These are phyloP conservation scores for Piezodorus guildinii DNA, from an alignment of 1,140 invertebrate genomes.

Conservation along the genomic window DNA sequence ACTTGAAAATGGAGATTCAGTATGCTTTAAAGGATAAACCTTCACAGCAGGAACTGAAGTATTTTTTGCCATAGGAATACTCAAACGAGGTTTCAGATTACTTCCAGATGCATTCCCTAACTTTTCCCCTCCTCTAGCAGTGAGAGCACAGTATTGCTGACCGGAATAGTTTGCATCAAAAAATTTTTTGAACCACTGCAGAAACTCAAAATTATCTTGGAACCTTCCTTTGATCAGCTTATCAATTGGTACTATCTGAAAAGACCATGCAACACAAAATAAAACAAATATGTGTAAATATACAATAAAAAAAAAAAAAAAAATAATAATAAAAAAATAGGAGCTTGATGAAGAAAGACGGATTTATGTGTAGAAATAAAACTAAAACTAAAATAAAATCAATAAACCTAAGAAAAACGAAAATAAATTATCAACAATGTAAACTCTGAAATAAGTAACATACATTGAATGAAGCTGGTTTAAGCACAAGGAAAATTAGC, in stretches of 20 bases:
- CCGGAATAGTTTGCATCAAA: conserved; percentile 96
- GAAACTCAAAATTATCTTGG: conserved; percentile 98
- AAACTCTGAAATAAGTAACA: no score
- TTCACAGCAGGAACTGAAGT: no score
- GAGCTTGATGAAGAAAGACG: neutral
- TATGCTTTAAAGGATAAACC: no score
- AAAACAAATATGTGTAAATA: conserved; percentile 35
- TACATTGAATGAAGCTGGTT: no score
- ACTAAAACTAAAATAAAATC: no score
- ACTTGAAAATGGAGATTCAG: no score
- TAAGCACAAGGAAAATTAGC: no score
- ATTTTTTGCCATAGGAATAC: neutral
- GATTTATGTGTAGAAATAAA: no score
- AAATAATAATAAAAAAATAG: neutral
- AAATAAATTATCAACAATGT: no score
- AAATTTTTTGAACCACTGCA: conserved; percentile 99
- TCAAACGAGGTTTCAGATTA: neutral
- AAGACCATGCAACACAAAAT: conserved; percentile 33
- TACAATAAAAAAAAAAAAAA: conserved; percentile 13
- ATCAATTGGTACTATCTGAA: conserved; percentile 76
- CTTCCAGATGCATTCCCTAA: conserved; percentile 51
- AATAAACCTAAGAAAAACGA: no score
- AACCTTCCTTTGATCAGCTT: conserved; percentile 87
- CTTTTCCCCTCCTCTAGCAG: conserved; percentile 66
- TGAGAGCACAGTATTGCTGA: conserved; percentile 79